A percentile compares a stretch with the other conserved stretches of the same genome.
Evolutionary conservation across 2,113 vertebrate genomes (phyloP).

Genomic region (Pleuronectes platessa): DNA sequence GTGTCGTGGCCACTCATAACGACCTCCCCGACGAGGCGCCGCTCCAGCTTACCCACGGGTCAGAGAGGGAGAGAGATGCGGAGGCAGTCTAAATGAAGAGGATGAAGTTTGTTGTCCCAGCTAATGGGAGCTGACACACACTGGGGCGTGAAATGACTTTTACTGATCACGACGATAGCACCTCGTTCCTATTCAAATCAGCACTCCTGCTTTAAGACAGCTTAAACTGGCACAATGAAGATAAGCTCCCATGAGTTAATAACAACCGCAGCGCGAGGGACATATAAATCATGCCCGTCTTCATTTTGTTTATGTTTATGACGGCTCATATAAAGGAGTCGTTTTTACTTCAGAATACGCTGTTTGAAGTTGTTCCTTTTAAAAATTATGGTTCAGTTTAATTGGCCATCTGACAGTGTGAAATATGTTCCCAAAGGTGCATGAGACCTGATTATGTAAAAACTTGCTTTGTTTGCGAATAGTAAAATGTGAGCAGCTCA

Average conservation of each 20-base stretch:
- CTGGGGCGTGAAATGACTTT: conserved; percentile 78
- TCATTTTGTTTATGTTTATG: conserved; percentile 46
- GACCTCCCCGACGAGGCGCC: conserved; percentile 10
- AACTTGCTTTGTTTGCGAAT: conserved; percentile 33
- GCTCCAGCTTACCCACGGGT: conserved; percentile 34
- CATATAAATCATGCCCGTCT: conserved; percentile 18
- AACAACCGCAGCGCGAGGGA: conserved; percentile 18
- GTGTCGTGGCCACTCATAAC: conserved; percentile 19
- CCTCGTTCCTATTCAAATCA: conserved; percentile 69
- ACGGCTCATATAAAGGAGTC: background rate
- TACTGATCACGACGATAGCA: conserved; percentile 70
- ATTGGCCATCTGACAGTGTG: conserved; percentile 38
- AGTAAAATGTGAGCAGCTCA: conserved; percentile 40
- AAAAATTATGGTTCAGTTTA: conserved; percentile 30
- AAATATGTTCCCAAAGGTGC: conserved; percentile 39
- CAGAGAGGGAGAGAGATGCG: conserved; percentile 19
- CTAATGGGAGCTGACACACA: conserved; percentile 76
- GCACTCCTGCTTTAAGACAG: conserved; percentile 33
- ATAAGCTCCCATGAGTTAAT: conserved; percentile 62
- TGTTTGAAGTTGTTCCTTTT: background rate
- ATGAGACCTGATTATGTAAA: conserved; percentile 61
- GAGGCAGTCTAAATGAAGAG: conserved; percentile 37
- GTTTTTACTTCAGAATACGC: conserved; percentile 28
- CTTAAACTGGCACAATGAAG: conserved; percentile 53
- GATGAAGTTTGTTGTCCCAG: conserved; percentile 65